phyloP scores from a whole-genome alignment of 2,113 vertebrate genomes.

The Gobius niger region DNA sequence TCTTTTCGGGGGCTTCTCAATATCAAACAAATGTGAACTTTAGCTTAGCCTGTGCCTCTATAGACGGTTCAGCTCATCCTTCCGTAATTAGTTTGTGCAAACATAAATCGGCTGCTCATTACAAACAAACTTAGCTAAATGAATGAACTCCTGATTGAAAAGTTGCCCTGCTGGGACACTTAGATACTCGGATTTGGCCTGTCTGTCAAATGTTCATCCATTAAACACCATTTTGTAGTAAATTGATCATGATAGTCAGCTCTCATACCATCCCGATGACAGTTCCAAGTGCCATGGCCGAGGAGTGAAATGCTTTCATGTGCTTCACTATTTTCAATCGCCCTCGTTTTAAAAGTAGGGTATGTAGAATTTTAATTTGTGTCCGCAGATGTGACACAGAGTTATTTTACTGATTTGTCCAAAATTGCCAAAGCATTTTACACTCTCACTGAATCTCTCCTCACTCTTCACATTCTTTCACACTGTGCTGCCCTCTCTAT shows the following conservation, averaged over 20 bases:
- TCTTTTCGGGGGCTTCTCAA: slow-evolving; percentile 11
- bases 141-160: slow-evolving; percentile 9
- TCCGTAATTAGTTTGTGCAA: slow-evolving; percentile 26
- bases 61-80: slow-evolving; percentile 12
- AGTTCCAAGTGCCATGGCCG: too few relatives aligned
- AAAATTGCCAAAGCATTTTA: too few relatives aligned
- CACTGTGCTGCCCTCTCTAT: too few relatives aligned
- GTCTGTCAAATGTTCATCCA: not conserved
- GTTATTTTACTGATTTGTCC: too few relatives aligned
- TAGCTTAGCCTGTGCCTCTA: slow-evolving; percentile 3
- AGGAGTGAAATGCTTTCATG: too few relatives aligned
- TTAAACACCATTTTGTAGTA: not conserved
- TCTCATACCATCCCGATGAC: too few relatives aligned
- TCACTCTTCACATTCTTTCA: too few relatives aligned
- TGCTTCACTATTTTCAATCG: too few relatives aligned
- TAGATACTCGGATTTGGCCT: not conserved
- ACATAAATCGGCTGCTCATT: slow-evolving; percentile 33
- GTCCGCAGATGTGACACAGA: too few relatives aligned
- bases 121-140: slow-evolving; percentile 31
- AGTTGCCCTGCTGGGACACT: not conserved
- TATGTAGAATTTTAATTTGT: too few relatives aligned
- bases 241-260: not conserved
- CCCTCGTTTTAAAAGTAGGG: too few relatives aligned
- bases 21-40: slow-evolving; percentile 33
- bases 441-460: too few relatives aligned